A percentile compares a stretch with the other conserved stretches of the same genome.
phyloP scores from a whole-genome alignment of 2,797 vertebrate species.

The Pangasius larnaudii region DNA sequence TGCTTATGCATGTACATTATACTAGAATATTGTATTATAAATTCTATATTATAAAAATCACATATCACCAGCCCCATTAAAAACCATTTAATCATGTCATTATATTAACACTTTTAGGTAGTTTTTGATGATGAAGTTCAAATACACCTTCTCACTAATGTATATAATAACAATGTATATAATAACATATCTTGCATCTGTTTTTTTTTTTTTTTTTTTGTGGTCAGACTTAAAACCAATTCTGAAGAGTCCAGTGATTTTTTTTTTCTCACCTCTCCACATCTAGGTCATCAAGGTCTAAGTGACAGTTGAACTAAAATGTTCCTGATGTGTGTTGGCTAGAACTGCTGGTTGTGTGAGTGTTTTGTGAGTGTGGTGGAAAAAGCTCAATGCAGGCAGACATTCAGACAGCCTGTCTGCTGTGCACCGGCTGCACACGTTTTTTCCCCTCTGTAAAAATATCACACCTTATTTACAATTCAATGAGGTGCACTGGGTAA shows the following conservation, averaged over 20 bases:
- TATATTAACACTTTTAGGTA: neutral
- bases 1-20: neutral
- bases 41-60: neutral
- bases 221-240: constrained; percentile 1
- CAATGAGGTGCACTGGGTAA: constrained; percentile 65
- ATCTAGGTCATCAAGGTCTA: constrained; percentile 37
- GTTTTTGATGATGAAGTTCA: neutral
- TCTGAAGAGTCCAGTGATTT: neutral
- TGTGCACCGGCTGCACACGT: constrained; percentile 55
- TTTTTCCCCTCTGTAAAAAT: constrained; percentile 59
- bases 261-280: constrained; percentile 13
- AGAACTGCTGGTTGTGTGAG: constrained; percentile 29
- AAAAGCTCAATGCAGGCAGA: constrained; percentile 52
- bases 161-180: neutral
- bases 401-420: constrained; percentile 60
- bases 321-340: constrained; percentile 40
- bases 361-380: constrained; percentile 44
- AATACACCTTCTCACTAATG: neutral
- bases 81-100: neutral
- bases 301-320: constrained; percentile 40
- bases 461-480: constrained; percentile 67
- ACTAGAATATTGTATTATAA: neutral
- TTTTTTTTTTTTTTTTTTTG: too few relatives aligned
- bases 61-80: neutral
- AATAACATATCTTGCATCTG: neutral